Conservation (phyloP, 1,140 invertebrate genomes). For the Yoshiicerus persimilis region DNA sequence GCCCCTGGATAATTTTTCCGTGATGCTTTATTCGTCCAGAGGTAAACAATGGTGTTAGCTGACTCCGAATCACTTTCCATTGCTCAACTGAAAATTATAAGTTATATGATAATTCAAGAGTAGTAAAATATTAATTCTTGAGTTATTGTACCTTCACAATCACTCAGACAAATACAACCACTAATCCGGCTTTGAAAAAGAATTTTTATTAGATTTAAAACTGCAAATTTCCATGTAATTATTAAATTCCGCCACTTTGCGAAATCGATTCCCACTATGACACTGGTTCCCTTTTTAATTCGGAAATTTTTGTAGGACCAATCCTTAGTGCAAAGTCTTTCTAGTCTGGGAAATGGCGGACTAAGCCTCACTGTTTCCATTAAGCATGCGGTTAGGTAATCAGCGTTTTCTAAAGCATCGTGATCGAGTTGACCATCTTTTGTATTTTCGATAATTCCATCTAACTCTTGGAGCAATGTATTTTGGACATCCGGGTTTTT, state of each 20-base stretch:
- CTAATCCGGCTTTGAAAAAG: neutral
- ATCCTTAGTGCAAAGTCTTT: constrained; percentile 36
- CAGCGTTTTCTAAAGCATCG: constrained; percentile 32
- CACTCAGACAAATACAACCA: neutral
- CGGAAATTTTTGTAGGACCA: constrained; percentile 52
- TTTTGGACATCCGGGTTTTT: constrained; percentile 60
- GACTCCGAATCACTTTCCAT: constrained; percentile 30
- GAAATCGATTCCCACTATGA: constrained; percentile 52
- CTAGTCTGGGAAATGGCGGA: constrained; percentile 18
- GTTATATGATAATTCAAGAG: no score
- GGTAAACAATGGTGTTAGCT: constrained; percentile 22
- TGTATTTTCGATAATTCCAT: neutral
- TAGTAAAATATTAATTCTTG: constrained; percentile 57
- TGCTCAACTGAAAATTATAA: constrained; percentile 58
- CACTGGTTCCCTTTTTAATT: constrained; percentile 53
- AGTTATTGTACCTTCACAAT: neutral
- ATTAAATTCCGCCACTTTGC: neutral
- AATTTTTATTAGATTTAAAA: neutral
- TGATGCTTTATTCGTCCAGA: constrained; percentile 31
- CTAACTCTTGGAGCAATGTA: neutral
- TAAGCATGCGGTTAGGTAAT: constrained; percentile 46
- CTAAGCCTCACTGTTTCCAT: constrained; percentile 41
- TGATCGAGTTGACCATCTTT: constrained; percentile 42
- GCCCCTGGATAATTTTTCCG: neutral
- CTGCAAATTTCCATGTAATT: neutral